A percentile compares a stretch with the other conserved stretches of the same genome.
Evolutionary conservation across 2,113 vertebrate species (phyloP).

Genomic region (Athene cunicularia): DNA sequence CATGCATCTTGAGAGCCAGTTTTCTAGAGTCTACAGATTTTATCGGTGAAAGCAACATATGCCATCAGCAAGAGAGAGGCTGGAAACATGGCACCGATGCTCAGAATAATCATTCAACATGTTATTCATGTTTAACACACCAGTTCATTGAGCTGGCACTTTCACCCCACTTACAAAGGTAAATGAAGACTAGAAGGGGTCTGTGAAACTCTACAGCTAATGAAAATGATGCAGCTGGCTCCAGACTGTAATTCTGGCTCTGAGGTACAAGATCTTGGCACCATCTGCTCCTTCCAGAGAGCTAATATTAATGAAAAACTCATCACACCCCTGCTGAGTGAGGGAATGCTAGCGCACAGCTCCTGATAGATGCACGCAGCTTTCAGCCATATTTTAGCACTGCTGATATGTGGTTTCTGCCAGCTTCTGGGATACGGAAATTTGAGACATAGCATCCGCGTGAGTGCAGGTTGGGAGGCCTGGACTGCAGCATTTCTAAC

Average conservation of each 20-base stretch:
- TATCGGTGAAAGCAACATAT: background rate
- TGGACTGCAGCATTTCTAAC: background rate
- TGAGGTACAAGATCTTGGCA: conserved; percentile 9
- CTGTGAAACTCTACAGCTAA: background rate
- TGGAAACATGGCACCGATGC: background rate
- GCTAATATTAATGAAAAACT: conserved; percentile 54
- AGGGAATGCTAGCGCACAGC: background rate
- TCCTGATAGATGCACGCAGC: background rate
- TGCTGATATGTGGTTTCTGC: background rate
- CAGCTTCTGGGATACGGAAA: background rate
- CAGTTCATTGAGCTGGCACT: conserved; percentile 36
- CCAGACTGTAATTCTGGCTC: conserved; percentile 20
- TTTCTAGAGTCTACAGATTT: background rate
- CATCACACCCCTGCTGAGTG: background rate
- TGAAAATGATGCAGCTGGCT: conserved; percentile 22
- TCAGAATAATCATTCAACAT: conserved; percentile 22
- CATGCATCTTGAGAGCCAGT: background rate
- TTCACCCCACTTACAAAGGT: conserved; percentile 9
- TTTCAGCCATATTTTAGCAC: background rate
- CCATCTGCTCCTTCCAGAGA: conserved; percentile 41
- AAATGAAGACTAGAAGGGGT: conserved; percentile 25
- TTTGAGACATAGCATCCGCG: rapidly evolving
- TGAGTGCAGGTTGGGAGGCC: background rate
- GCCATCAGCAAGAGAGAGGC: background rate
- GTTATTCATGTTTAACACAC: conserved; percentile 12